Conservation (phyloP, 2,113 vertebrate species). For the Vireo altiloquus region DNA sequence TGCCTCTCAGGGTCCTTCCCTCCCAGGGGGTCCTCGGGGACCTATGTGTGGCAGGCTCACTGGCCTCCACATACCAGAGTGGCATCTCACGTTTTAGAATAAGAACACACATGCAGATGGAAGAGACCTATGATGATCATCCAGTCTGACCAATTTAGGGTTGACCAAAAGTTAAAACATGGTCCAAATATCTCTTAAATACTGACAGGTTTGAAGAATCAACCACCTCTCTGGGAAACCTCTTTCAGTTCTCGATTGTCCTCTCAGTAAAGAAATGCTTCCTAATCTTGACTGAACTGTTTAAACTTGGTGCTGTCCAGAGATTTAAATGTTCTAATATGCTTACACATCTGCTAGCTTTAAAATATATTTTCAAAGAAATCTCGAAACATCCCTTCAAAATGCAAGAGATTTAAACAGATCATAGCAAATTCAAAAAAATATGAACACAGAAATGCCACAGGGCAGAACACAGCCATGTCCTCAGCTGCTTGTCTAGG, state of each 20-base stretch:
- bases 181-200: neutral
- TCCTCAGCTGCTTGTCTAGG: neutral
- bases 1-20: too few species aligned
- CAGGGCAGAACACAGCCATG: neutral
- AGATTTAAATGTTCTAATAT: neutral
- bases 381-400: neutral
- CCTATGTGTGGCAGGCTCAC: too few species aligned
- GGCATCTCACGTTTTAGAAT: neutral
- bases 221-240: neutral
- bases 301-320: neutral
- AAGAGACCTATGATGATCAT: neutral
- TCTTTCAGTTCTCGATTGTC: neutral
- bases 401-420: neutral
- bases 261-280: neutral
- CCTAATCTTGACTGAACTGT: neutral
- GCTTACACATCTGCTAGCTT: neutral
- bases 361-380: neutral
- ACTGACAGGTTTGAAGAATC: neutral
- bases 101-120: neutral
- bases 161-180: neutral
- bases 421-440: neutral
- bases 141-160: neutral
- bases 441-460: neutral
- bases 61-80: neutral
- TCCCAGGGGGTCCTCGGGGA: too few species aligned